Conservation (phyloP, 2,797 vertebrate species). For the Anniella stebbinsi region DNA sequence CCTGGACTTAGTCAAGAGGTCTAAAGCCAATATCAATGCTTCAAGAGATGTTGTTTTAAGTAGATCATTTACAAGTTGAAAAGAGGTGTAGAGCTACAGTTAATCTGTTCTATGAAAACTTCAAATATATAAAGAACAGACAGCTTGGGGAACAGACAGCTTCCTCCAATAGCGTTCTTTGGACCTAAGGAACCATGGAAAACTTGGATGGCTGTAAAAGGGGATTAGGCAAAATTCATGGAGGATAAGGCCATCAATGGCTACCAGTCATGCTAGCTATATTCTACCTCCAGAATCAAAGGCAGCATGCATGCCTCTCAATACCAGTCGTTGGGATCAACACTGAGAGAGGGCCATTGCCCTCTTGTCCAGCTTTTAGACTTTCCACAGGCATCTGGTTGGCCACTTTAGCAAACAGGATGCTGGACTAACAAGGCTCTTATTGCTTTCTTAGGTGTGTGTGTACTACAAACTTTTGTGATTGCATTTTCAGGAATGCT, state of each 20-base stretch:
- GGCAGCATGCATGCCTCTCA: background rate
- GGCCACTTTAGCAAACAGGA: background rate
- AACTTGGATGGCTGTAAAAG: background rate
- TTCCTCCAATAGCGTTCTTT: background rate
- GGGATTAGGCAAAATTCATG: background rate
- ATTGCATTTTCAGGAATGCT: background rate
- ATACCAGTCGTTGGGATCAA: background rate
- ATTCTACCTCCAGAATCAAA: background rate
- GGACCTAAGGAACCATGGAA: background rate
- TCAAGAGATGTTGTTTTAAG: background rate
- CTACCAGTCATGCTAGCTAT: background rate
- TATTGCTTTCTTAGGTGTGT: background rate
- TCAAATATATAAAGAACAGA: background rate
- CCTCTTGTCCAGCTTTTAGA: background rate
- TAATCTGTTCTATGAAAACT: background rate
- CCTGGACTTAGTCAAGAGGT: background rate
- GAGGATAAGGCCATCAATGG: background rate
- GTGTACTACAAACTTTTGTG: background rate
- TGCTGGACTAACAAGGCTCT: background rate
- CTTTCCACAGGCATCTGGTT: background rate
- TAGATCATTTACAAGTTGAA: background rate
- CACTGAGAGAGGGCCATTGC: background rate
- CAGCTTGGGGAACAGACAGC: background rate
- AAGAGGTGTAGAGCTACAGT: background rate
- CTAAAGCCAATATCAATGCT: background rate